Percentiles rank a stretch among this genome's conserved stretches.
phyloP scores from a whole-genome alignment of 1,140 invertebrate species.

The Chionoecetes opilio region DNA sequence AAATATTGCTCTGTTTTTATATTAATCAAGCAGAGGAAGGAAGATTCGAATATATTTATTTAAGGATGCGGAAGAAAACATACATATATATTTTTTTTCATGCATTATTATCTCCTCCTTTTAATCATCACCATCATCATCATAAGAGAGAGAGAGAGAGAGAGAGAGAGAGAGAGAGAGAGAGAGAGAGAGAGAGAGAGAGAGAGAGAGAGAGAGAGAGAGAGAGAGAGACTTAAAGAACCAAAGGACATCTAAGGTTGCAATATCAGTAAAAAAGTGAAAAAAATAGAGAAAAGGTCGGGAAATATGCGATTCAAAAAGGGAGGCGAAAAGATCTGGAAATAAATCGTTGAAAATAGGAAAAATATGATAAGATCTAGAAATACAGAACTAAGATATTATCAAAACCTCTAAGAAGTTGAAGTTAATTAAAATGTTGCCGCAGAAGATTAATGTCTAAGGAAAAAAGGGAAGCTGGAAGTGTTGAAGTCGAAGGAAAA shows the following conservation, averaged over 20 bases:
- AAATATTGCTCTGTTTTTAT: too few relatives aligned
- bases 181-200: conserved; percentile 27
- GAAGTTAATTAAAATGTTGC: too few relatives aligned
- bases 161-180: conserved; percentile 25
- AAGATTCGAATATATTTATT: too few relatives aligned
- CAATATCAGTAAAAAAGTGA: neutral
- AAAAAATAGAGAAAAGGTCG: neutral
- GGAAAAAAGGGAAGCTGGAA: neutral
- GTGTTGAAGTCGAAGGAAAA: neutral
- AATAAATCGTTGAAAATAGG: neutral
- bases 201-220: neutral
- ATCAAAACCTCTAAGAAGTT: too few relatives aligned
- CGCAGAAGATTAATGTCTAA: neutral
- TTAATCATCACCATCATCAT: neutral
- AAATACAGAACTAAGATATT: too few relatives aligned
- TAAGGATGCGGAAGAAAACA: neutral
- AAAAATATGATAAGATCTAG: neutral
- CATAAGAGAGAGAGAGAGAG: conserved; percentile 13
- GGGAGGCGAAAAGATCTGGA: neutral
- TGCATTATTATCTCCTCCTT: neutral
- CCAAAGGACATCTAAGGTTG: neutral
- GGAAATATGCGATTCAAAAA: neutral
- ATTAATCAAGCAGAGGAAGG: too few relatives aligned
- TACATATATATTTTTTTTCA: neutral
- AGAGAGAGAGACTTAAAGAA: neutral